These are phyloP conservation scores for Drosophila subobscura DNA, from an alignment of 1,140 invertebrate species.

Conservation along the genomic window DNA sequence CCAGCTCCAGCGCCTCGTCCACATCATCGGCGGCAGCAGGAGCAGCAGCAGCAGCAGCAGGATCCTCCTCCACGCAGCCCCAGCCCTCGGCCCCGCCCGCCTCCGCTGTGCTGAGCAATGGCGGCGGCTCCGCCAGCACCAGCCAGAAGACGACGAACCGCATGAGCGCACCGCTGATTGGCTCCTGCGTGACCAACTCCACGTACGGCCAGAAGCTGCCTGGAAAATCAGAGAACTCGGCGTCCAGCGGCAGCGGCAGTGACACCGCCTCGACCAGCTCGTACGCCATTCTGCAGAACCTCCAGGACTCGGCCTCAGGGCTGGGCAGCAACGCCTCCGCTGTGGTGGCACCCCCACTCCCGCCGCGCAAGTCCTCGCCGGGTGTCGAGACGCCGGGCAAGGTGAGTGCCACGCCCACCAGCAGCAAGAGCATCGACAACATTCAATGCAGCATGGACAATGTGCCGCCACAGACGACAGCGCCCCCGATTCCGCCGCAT, in stretches of 20 bases:
- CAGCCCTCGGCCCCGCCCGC: conserved; percentile 66
- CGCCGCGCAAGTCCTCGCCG: conserved; percentile 87
- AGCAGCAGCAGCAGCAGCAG: conserved; percentile 24
- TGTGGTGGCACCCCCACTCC: conserved; percentile 83
- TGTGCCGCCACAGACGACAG: conserved; percentile 78
- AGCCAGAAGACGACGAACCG: conserved; percentile 75
- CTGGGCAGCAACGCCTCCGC: conserved; percentile 1
- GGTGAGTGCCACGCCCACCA: conserved; percentile 47
- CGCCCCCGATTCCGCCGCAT: conserved; percentile 82
- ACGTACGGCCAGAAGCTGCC: conserved; percentile 69
- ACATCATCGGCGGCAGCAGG: conserved; percentile 13
- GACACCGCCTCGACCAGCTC: conserved; percentile 71
- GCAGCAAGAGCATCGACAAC: conserved; percentile 72
- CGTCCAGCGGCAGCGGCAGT: conserved; percentile 34
- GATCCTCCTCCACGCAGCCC: conserved; percentile 31
- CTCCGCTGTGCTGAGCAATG: conserved; percentile 64
- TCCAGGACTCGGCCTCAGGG: conserved; percentile 51
- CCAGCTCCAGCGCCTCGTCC: conserved; percentile 48
- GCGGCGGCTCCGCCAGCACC: conserved; percentile 20
- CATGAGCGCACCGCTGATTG: conserved; percentile 80
- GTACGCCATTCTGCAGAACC: conserved; percentile 79
- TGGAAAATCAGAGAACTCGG: conserved; percentile 31
- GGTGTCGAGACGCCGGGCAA: conserved; percentile 82
- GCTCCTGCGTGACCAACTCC: conserved; percentile 64
- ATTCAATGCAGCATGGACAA: conserved; percentile 78